Evolutionary conservation across 2,888 invertebrate genomes (phyloP).

Genomic region (Epirrita christyi): DNA sequence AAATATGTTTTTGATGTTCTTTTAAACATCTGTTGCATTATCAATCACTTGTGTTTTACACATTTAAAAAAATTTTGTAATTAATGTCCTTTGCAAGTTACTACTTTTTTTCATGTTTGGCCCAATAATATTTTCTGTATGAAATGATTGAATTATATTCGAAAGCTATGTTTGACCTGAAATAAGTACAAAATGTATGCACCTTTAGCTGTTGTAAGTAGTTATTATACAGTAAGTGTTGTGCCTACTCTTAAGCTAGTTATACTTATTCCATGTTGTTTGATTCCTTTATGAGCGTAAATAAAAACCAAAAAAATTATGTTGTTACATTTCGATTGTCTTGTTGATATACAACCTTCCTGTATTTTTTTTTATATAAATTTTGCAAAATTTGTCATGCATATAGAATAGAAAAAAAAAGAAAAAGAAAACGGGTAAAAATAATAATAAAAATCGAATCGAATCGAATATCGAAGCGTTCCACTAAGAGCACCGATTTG

Average conservation of each 20-base stretch:
- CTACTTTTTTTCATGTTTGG: not conserved
- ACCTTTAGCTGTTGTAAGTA: constrained; percentile 12
- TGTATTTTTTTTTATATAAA: no score
- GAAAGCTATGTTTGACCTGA: constrained; percentile 17
- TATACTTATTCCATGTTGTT: constrained; percentile 32
- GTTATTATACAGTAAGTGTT: no score
- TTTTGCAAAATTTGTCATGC: no score
- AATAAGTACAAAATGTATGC: constrained; percentile 27
- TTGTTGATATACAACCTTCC: no score
- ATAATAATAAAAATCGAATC: no score
- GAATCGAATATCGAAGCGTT: no score
- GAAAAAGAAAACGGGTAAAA: no score
- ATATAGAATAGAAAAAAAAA: no score
- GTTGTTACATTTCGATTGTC: no score
- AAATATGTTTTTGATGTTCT: no score
- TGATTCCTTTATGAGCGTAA: constrained; percentile 22
- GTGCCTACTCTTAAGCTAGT: constrained; percentile 12
- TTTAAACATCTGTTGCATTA: not conserved
- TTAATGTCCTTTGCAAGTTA: not conserved
- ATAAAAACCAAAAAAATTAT: not conserved
- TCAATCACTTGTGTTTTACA: no score
- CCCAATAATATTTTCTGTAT: not conserved
- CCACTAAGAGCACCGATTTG: no score
- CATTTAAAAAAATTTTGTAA: not conserved
- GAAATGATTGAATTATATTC: not conserved